phyloP scores from a whole-genome alignment of 2,888 invertebrate genomes.

The Piscicola geometra region DNA sequence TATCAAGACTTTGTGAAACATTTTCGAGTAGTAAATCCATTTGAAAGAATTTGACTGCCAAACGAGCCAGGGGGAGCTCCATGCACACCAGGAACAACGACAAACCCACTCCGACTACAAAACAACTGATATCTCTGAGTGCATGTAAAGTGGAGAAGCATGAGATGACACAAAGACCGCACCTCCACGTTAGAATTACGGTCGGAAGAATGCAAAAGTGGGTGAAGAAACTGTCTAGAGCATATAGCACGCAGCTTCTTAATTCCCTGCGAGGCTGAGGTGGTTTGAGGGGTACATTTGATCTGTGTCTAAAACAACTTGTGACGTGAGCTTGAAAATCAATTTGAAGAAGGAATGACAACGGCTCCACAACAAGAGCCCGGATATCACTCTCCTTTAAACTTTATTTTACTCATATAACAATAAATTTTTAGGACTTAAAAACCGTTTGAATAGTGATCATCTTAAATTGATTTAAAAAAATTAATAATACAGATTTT shows the following conservation, averaged over 20 bases:
- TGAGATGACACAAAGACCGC: conserved; percentile 22
- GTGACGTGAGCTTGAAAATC: not conserved
- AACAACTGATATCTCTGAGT: conserved; percentile 2
- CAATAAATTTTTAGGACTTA: too few relatives aligned
- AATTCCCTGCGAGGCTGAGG: conserved; percentile 1
- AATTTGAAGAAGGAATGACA: too few relatives aligned
- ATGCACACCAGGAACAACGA: conserved; percentile 19
- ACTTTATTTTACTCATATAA: too few relatives aligned
- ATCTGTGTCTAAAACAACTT: not conserved
- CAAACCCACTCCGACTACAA: conserved; percentile 26
- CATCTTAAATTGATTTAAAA: too few relatives aligned
- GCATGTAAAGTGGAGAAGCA: conserved; percentile 7
- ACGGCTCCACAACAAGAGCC: too few relatives aligned
- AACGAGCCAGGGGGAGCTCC: conserved; percentile 18
- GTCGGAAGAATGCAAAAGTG: conserved; percentile 38
- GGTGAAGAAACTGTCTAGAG: conserved; percentile 36
- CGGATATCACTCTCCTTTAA: too few relatives aligned
- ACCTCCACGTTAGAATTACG: conserved; percentile 37
- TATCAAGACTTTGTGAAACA: not conserved
- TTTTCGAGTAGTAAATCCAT: not conserved
- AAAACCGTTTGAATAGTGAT: too few relatives aligned
- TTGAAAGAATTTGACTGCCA: not conserved
- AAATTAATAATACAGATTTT: too few relatives aligned
- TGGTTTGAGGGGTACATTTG: not conserved
- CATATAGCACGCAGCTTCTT: conserved; percentile 17